These are phyloP conservation scores for Embidobia sp. DNA, from an alignment of 2,888 invertebrate species.

Conservation along the genomic window DNA sequence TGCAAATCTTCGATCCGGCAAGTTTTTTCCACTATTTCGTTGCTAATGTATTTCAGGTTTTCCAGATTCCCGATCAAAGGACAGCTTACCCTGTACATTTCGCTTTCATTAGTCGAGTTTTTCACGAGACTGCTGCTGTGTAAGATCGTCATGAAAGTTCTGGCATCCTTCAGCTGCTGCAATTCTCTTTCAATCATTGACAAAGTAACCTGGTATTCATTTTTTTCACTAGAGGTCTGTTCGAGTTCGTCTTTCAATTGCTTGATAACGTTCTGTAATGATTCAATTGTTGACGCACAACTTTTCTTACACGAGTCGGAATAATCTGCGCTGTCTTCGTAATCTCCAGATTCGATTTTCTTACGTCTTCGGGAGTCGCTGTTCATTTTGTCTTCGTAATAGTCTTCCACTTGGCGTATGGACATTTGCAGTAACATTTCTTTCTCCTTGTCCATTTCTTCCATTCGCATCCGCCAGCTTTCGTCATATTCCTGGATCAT, in stretches of 20 bases:
- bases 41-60: no score
- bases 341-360: constrained; percentile 66
- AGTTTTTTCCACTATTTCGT: constrained; percentile 49
- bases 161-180: constrained; percentile 59
- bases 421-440: constrained; percentile 72
- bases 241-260: constrained; percentile 68
- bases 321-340: constrained; percentile 47
- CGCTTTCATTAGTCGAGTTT: no score
- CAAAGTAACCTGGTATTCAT: constrained; percentile 69
- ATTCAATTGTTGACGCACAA: constrained; percentile 61
- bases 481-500: constrained; percentile 71
- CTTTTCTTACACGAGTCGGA: constrained; percentile 37
- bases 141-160: constrained; percentile 37
- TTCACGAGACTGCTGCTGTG: neutral
- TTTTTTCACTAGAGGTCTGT: constrained; percentile 67
- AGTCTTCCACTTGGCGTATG: constrained; percentile 69
- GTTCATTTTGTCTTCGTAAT: constrained; percentile 71
- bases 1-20: constrained; percentile 42
- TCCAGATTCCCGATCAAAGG: no score
- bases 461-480: constrained; percentile 71
- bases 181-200: constrained; percentile 67
- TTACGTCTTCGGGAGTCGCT: constrained; percentile 69
- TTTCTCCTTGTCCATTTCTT: constrained; percentile 69
- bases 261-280: constrained; percentile 64
- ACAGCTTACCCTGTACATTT: no score